A percentile compares a stretch with the other conserved stretches of the same genome.
Evolutionary conservation across 2,888 invertebrate species (phyloP).

Genomic region (Polydrusus tereticollis): DNA sequence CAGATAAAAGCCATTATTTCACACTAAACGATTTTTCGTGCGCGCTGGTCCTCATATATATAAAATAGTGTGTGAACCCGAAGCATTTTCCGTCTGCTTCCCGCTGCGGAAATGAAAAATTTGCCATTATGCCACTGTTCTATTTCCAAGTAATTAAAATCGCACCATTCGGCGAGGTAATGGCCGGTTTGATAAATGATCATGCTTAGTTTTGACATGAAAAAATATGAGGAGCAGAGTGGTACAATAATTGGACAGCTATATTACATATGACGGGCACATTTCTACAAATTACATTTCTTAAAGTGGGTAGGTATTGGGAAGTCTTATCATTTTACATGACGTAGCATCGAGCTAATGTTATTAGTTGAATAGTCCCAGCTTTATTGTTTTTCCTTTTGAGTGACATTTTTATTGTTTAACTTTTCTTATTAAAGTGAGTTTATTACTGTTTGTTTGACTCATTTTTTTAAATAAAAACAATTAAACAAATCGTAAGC

Average conservation of each 20-base stretch:
- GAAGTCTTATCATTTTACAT: too few relatives aligned
- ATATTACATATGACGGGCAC: constrained; percentile 1
- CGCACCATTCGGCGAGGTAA: constrained; percentile 7
- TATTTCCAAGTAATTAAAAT: constrained; percentile 9
- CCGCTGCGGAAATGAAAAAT: constrained; percentile 2
- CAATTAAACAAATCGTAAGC: too few relatives aligned
- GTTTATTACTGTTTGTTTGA: too few relatives aligned
- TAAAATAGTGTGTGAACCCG: constrained; percentile 9
- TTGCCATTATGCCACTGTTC: constrained; percentile 15
- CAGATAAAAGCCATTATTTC: background rate
- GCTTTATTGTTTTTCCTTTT: too few relatives aligned
- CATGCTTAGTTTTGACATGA: constrained; percentile 9
- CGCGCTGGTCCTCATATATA: background rate
- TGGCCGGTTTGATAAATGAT: constrained; percentile 11
- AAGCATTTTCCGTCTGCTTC: constrained; percentile 3
- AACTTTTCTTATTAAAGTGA: too few relatives aligned
- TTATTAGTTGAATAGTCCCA: too few relatives aligned
- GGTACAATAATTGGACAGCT: constrained; percentile 4
- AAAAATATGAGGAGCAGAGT: constrained; percentile 5
- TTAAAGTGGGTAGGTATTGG: too few relatives aligned
- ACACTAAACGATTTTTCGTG: background rate
- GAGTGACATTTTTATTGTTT: too few relatives aligned
- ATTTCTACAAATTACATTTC: background rate
- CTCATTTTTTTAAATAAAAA: too few relatives aligned
- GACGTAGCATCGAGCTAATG: too few relatives aligned